These are phyloP conservation scores for Anhinga anhinga DNA, from an alignment of 2,113 vertebrate species.

Conservation along the genomic window DNA sequence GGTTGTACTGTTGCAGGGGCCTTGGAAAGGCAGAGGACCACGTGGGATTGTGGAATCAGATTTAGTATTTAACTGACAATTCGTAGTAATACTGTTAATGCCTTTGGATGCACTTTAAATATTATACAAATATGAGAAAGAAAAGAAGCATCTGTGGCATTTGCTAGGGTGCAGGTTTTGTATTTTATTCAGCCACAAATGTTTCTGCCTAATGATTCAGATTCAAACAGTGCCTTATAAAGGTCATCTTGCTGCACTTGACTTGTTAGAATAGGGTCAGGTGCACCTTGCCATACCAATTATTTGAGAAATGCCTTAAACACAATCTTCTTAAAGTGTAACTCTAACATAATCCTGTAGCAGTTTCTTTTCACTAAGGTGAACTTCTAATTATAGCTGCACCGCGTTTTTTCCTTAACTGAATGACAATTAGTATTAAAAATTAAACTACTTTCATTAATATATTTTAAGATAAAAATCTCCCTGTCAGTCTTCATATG, in stretches of 20 bases:
- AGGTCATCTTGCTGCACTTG: neutral
- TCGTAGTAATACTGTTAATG: neutral
- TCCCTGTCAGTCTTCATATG: neutral
- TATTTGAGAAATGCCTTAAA: neutral
- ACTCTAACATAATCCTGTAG: neutral
- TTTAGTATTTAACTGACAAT: neutral
- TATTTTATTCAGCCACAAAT: neutral
- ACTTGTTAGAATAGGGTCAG: neutral
- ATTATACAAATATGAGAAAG: neutral
- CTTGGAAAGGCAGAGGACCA: rapidly evolving
- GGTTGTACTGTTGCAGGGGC: neutral
- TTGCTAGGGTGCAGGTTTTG: neutral
- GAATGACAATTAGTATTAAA: neutral
- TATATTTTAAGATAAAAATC: neutral
- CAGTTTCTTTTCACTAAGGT: neutral
- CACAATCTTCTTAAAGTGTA: neutral
- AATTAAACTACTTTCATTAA: neutral
- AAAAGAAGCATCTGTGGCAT: neutral
- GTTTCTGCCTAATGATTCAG: neutral
- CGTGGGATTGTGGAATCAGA: neutral
- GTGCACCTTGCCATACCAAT: neutral
- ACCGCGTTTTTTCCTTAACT: neutral
- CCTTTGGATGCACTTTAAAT: neutral
- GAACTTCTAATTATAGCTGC: neutral
- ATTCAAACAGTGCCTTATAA: neutral